Conservation (phyloP, 2,888 invertebrate genomes). For the Ophioninae sp. region DNA sequence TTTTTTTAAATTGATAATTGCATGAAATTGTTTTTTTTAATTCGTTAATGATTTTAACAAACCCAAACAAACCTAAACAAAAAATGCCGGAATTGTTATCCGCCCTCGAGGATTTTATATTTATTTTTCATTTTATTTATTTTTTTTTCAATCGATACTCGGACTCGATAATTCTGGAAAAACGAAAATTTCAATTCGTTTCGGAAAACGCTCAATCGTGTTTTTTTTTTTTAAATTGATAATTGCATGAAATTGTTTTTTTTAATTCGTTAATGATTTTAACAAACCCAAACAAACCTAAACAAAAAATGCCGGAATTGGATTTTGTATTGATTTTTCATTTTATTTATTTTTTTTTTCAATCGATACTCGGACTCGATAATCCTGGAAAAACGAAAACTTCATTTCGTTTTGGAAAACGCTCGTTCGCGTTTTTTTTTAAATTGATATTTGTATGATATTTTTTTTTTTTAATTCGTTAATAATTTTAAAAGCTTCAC, state of each 20-base stretch:
- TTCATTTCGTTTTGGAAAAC: background rate
- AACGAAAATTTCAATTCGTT: background rate
- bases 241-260: no score
- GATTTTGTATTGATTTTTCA: background rate
- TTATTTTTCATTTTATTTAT: background rate
- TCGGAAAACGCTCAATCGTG: background rate
- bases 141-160: background rate
- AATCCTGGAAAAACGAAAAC: background rate
- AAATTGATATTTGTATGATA: background rate
- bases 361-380: background rate
- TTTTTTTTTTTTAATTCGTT: no score
- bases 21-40: no score
- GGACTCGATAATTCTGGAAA: background rate
- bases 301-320: background rate
- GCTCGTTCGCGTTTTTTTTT: background rate
- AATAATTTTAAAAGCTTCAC: no score
- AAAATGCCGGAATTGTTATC: background rate
- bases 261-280: no score
- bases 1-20: no score
- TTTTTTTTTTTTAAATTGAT: no score
- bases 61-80: no score
- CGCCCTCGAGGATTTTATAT: background rate
- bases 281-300: no score
- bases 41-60: no score
- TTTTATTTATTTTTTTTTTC: background rate